Conservation (phyloP, 1,140 invertebrate genomes). For the Hesperophylax magnus region DNA sequence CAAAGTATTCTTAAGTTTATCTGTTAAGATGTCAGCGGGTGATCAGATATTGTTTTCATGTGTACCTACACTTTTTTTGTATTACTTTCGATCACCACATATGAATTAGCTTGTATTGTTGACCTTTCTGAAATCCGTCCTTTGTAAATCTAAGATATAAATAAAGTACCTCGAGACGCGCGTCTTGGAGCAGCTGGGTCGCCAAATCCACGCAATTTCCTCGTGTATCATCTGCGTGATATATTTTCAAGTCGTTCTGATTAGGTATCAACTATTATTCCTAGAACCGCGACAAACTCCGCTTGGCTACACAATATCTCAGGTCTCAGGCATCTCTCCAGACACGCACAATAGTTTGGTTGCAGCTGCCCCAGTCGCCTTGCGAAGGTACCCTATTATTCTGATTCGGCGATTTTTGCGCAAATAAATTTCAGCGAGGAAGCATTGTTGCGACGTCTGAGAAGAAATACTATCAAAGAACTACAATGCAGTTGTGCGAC, state of each 20-base stretch:
- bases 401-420: conserved; percentile 27
- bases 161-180: background rate
- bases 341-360: background rate
- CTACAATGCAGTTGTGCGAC: conserved; percentile 16
- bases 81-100: too few relatives aligned
- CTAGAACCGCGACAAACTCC: background rate
- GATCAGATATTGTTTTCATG: too few relatives aligned
- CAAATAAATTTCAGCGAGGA: conserved; percentile 32
- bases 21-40: too few relatives aligned
- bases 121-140: too few relatives aligned
- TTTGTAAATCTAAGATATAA: background rate
- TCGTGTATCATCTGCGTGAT: background rate
- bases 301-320: conserved; percentile 21
- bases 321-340: conserved; percentile 18
- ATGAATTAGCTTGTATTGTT: too few relatives aligned
- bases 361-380: conserved; percentile 15
- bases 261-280: conserved; percentile 1
- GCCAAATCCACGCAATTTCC: background rate
- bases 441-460: conserved; percentile 26
- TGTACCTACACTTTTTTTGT: too few relatives aligned
- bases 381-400: conserved; percentile 23
- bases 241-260: background rate
- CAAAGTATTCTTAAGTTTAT: too few relatives aligned
- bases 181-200: conserved; percentile 1
- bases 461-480: conserved; percentile 22